Percentiles rank a stretch among this genome's conserved stretches.
phyloP scores from a whole-genome alignment of 2,797 vertebrate genomes.

The Cephalopachus bancanus region DNA sequence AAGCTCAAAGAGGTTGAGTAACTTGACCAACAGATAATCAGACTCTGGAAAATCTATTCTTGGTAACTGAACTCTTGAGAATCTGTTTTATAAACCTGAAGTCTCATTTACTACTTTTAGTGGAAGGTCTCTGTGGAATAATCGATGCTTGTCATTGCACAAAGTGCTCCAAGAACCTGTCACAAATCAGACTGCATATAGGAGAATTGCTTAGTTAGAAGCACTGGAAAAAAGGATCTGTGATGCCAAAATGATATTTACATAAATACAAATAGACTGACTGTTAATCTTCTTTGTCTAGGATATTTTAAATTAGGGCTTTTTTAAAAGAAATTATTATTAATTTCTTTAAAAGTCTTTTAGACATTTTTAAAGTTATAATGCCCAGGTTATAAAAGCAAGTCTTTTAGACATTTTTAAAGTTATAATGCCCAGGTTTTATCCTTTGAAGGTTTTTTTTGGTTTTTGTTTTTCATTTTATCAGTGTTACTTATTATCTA shows the following conservation, averaged over 20 bases:
- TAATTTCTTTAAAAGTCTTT: background rate
- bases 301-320: background rate
- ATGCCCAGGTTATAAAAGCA: background rate
- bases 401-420: background rate
- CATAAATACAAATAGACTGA: background rate
- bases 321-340: background rate
- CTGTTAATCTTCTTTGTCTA: background rate
- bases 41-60: slow-evolving; percentile 56
- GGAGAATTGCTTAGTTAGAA: slow-evolving; percentile 1
- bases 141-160: background rate
- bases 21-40: slow-evolving; percentile 42
- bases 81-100: slow-evolving; percentile 53
- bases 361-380: background rate
- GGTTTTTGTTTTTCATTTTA: too few relatives aligned
- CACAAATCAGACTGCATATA: background rate
- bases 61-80: slow-evolving; percentile 4
- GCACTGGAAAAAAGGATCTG: background rate
- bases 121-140: background rate
- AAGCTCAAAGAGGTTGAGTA: slow-evolving; percentile 15
- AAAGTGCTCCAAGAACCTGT: background rate
- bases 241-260: background rate
- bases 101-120: slow-evolving; percentile 49
- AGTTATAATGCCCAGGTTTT: background rate
- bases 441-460: slow-evolving; percentile 8
- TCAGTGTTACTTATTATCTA: background rate